Conservation (phyloP, 2,113 vertebrate species). For the Malurus melanocephalus region DNA sequence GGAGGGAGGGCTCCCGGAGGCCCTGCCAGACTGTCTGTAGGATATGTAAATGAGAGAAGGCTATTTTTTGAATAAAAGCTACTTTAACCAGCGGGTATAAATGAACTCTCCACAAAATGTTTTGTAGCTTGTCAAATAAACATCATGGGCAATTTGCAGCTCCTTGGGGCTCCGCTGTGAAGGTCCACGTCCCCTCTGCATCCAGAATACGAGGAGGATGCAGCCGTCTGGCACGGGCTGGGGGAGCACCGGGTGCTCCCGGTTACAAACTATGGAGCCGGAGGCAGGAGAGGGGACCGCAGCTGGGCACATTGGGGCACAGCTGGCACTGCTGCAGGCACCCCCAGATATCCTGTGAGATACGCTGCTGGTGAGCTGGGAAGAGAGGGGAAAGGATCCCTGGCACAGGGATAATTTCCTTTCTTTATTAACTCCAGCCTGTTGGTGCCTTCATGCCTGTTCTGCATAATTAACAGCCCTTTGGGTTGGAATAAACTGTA, state of each 20-base stretch:
- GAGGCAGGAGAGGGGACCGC: background rate
- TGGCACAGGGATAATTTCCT: background rate
- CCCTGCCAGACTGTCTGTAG: conserved; percentile 47
- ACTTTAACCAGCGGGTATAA: background rate
- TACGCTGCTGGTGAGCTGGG: accelerated
- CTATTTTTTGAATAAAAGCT: conserved; percentile 6
- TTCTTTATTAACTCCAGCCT: background rate
- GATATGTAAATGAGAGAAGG: conserved; percentile 33
- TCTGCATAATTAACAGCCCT: background rate
- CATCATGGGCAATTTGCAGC: conserved; percentile 8
- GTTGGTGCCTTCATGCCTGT: background rate
- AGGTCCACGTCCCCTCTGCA: background rate
- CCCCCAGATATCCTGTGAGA: background rate
- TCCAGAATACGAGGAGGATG: background rate
- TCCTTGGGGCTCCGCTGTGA: background rate
- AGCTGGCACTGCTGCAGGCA: background rate
- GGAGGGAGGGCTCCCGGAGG: background rate
- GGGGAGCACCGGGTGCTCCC: background rate
- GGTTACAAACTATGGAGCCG: accelerated
- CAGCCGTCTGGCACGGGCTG: background rate
- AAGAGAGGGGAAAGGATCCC: background rate
- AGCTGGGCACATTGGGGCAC: background rate
- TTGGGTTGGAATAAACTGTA: background rate
- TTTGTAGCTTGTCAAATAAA: conserved; percentile 29
- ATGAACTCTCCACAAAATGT: background rate